Percentiles rank a stretch among this genome's conserved stretches.
phyloP scores from a whole-genome alignment of 2,113 vertebrate genomes.

The Saimiri boliviensis region DNA sequence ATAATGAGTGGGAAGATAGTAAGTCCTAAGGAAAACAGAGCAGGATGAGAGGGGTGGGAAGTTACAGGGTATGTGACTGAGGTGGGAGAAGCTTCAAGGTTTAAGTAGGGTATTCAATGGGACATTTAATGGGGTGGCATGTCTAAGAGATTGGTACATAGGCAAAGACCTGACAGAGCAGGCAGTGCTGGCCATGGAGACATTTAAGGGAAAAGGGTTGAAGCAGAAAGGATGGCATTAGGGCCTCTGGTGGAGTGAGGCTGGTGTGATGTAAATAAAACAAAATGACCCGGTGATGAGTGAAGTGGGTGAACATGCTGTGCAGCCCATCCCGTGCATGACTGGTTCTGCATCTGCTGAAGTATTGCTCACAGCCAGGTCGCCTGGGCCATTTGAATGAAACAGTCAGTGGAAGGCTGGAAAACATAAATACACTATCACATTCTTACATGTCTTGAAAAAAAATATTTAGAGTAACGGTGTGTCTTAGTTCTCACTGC shows the following conservation, averaged over 20 bases:
- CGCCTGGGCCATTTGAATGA: not conserved
- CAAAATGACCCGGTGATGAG: too few relatives aligned
- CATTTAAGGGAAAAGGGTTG: not conserved
- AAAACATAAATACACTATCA: too few relatives aligned
- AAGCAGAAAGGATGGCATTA: not conserved
- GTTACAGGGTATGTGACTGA: not conserved
- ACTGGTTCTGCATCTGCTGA: not conserved
- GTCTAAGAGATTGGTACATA: not conserved
- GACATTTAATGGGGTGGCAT: not conserved
- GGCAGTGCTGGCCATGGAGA: rapidly evolving
- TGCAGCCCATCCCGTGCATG: rapidly evolving
- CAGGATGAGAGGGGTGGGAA: not conserved
- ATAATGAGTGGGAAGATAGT: not conserved
- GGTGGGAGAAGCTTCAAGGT: not conserved
- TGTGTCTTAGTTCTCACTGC: not conserved
- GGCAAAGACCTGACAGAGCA: not conserved
- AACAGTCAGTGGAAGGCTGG: not conserved
- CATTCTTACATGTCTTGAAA: not conserved
- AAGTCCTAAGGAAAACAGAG: not conserved
- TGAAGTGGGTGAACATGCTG: rapidly evolving
- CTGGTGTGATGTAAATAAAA: not conserved
- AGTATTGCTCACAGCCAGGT: not conserved
- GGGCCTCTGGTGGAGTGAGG: rapidly evolving
- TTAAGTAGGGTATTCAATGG: not conserved
- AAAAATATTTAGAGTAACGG: not conserved